phyloP scores from a whole-genome alignment of 2,797 vertebrate genomes.

The Falco columbarius region DNA sequence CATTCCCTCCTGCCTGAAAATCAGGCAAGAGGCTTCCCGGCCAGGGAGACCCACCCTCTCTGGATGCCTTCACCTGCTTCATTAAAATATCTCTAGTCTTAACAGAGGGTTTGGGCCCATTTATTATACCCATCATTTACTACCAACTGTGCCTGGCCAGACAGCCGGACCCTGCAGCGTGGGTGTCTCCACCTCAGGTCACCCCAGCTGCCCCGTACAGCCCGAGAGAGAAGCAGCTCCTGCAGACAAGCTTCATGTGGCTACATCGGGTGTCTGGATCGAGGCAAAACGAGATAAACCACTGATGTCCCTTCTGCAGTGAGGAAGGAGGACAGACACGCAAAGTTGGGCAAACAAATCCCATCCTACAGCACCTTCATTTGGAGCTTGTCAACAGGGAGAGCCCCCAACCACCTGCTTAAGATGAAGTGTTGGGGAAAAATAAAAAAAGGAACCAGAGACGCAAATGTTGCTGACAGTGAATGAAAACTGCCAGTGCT shows the following conservation, averaged over 20 bases:
- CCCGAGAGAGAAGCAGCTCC: neutral
- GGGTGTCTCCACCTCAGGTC: neutral
- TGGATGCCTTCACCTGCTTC: neutral
- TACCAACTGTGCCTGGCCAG: neutral
- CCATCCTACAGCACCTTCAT: neutral
- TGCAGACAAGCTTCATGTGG: neutral
- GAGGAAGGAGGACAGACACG: neutral
- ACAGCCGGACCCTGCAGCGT: neutral
- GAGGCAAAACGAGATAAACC: neutral
- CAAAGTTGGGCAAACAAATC: neutral
- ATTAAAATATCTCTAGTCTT: neutral
- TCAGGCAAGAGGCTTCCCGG: neutral
- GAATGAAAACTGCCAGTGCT: neutral
- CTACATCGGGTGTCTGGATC: fast-evolving
- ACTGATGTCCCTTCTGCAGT: neutral
- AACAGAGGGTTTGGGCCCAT: neutral
- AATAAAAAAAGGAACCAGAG: neutral
- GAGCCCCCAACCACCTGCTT: neutral
- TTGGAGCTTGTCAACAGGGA: neutral
- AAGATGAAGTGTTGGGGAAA: neutral
- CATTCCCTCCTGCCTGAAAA: neutral
- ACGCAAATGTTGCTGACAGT: neutral
- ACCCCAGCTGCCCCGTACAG: neutral
- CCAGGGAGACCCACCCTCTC: neutral
- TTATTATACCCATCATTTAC: neutral